Evolutionary conservation across 2,797 vertebrate species (phyloP), one percentile per base, ranked within the genome.

Genomic region (Varecia variegata): DNA sequence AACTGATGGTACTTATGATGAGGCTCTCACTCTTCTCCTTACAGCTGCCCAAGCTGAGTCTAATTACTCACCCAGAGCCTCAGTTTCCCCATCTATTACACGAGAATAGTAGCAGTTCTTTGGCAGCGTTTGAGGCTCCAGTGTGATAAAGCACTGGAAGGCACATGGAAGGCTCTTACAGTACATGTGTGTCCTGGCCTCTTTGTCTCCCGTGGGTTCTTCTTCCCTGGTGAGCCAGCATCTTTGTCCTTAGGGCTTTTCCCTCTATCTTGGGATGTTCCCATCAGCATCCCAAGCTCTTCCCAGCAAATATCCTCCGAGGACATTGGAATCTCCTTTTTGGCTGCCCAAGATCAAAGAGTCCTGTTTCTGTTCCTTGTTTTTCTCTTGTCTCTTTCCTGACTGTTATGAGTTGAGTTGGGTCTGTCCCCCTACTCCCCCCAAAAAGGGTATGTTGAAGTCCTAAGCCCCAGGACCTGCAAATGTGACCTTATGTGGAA

Each of bases 401-500:
- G 15, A 4, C n/a, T 67, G 7, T 43, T 60, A 27, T 52, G 30
- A 68, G 27, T 74, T 79, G 8, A 76, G 40, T 25, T 82, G 6
- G 17, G 43, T 60, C 52, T 5, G 3, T 32, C n/a, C 20, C 7
- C 4, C 3, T 13, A 38, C 15, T 1, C 77, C 20, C 5, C 43
- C 40, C 17, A 10, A 40, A 67, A 38, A 81, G 32, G 17, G 3
- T 38, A 80, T 35, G 5, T 25, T 67, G 65, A 30, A 17, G 12
- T 47, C 25, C 83, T 84, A 81, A 47, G 21, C 25, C 38, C 45
- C 20, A 67, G 47, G 35, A 50, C 27, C 35, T 81, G 20, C 18
- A 52, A 73, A 32, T 65, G n/a, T 54, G 62, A 54, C 40, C 47
- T 84, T 92, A 62, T 74, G 40, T 90, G 60, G 35, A 93, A 71